These are phyloP conservation scores for Anas flavirostris DNA, from an alignment of 2,797 vertebrate species.

Conservation along the genomic window DNA sequence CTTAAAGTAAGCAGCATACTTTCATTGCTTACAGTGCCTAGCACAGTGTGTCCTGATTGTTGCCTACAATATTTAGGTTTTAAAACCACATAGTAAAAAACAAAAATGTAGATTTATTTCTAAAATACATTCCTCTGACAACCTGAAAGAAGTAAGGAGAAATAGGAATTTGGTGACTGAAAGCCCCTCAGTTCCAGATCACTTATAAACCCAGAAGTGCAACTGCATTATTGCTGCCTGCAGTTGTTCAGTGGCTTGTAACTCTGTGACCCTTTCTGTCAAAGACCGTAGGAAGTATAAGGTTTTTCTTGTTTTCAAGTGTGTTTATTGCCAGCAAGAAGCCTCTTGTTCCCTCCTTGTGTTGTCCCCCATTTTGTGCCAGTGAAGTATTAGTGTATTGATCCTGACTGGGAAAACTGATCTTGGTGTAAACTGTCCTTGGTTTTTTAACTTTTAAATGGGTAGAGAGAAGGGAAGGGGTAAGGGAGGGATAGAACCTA, in stretches of 20 bases:
- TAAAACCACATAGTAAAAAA: not conserved
- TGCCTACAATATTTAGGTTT: not conserved
- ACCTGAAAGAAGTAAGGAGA: not conserved
- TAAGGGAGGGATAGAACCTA: not conserved
- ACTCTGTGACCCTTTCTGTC: not conserved
- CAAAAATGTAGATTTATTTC: not conserved
- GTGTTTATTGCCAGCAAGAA: not conserved
- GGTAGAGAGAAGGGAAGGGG: not conserved
- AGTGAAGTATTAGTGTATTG: fast-evolving
- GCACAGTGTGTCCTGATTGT: not conserved
- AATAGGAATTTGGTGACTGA: not conserved
- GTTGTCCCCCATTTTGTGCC: not conserved
- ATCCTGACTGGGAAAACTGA: not conserved
- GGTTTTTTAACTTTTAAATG: not conserved
- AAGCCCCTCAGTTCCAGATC: not conserved
- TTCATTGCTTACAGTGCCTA: not conserved
- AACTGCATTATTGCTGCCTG: fast-evolving
- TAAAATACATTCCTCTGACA: not conserved
- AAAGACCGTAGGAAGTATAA: not conserved
- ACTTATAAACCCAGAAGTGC: not conserved
- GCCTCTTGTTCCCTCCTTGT: not conserved
- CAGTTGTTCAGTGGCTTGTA: not conserved
- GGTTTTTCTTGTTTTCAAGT: not conserved
- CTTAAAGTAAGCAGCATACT: not conserved
- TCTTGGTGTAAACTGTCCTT: not conserved